Base-by-base conservation (phyloP, 2,888 invertebrate genomes). In the Empis livida region DNA sequence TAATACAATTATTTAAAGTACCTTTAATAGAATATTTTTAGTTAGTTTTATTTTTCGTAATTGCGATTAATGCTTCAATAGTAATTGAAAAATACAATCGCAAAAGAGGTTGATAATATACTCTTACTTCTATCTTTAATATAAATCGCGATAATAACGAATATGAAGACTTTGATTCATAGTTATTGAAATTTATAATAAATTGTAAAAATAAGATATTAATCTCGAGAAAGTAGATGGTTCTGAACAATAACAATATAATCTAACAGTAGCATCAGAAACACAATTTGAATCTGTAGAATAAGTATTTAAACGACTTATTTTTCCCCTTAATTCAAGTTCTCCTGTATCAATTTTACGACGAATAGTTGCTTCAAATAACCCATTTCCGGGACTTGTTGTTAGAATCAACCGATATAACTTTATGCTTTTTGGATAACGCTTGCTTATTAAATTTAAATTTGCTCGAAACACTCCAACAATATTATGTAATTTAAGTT, bases 321-420 rank as follows among this genome's bases (percentile, higher is more conserved):
- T 71, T 37, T 75, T 71, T 13, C 80, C 81, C 10, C 77, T 66
- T 8, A 80, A 56, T 51, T 68, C 58, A 48, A 75, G 71, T 20
- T 61, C 59, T 4, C 64, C 60, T 2, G 57, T 62, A 5, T 56
- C 53, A 14, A 55, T 49, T 46, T 66, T 63, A 43, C 72, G 67
- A 13, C 71, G 64, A 2, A 87, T 73, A 0, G 84, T 84, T 0
- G 80, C 78, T 65, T 88, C 86, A 57, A 82, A 87, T 35, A 77
- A 68, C 2, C 76, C 78, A 51, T 75, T 73, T 6, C 81, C 82
- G 2, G 87, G 88, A 8, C 64, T 65, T n/a, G 83, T 78, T 48
- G 77, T 73, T 48, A 88, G 73, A 47, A 79, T 74, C n/a, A 84
- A 71, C n/a, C 86, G 75, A 57, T 82, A 79, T 58, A 76, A 74